These are phyloP conservation scores for Delia radicum DNA, from an alignment of 1,140 invertebrate genomes.

Conservation along the genomic window DNA sequence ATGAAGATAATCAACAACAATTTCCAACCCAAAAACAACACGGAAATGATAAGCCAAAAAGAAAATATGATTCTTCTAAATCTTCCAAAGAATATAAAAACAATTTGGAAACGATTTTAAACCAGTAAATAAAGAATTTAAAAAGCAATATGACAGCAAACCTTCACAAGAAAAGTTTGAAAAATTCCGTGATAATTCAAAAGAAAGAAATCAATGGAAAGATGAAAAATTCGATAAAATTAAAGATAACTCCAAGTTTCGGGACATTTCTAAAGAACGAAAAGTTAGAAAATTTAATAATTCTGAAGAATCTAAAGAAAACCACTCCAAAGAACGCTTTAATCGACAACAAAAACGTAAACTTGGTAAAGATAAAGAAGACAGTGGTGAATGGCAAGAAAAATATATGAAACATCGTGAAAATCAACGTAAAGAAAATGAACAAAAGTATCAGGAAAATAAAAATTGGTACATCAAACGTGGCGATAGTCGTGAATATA, in stretches of 20 bases:
- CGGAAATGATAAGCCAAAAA: neutral
- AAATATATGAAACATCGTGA: constrained; percentile 48
- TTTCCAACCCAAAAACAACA: neutral
- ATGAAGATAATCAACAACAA: neutral
- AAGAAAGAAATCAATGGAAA: neutral
- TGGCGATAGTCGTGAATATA: constrained; percentile 40
- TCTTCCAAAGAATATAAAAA: neutral
- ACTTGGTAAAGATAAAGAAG: neutral
- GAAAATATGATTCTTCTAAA: neutral
- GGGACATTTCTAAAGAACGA: constrained; percentile 12
- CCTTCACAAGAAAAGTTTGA: constrained; percentile 7
- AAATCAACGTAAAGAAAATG: constrained; percentile 34
- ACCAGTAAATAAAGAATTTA: neutral
- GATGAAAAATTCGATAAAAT: neutral
- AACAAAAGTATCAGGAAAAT: constrained; percentile 35
- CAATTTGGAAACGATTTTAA: neutral
- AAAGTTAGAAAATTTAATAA: neutral
- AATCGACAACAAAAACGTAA: neutral
- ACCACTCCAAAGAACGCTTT: constrained; percentile 29
- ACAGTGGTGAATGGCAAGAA: constrained; percentile 43
- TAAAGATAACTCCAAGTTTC: neutral
- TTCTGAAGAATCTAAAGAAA: constrained; percentile 15
- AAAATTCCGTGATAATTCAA: constrained; percentile 10
- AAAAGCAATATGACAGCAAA: neutral
- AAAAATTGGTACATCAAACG: constrained; percentile 51